Evolutionary conservation across 2,113 vertebrate genomes (phyloP), one percentile per base, ranked within the genome.

Genomic region (Percina caprodes): DNA sequence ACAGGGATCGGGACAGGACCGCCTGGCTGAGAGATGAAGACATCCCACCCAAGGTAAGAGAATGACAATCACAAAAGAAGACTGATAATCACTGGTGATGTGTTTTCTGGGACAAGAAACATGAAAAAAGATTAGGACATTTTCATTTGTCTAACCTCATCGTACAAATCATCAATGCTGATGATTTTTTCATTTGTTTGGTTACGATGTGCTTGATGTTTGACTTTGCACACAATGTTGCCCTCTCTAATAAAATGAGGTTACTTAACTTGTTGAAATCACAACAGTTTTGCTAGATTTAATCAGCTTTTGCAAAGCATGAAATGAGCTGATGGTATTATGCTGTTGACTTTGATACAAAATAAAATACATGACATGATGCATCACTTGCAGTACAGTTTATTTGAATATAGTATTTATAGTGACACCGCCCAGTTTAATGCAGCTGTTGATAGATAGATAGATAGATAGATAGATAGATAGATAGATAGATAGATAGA

Each of bases 1-100:
- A 99, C 94, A 91, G 94, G 92, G 92, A 92, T 21, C 74, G 89
- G 45, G 91, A 94, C 77, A 73, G 92, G 62, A 84, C 87, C 0
- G 88, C 91, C 12, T 92, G 93, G 92, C 80, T 92, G 74, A 92
- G 91, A 81, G 93, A 94, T 69, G 92, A 93, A 54, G 92, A 93
- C 59, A 39, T 93, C 15, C 90, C 91, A 35, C 91, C 93, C 21
- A 93, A 92, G 91, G 91, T 93, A 42, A 49, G 49, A 70, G 23
- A 46, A 54, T 24, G 1, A 65, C 21, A 9, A 6, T 26, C 72
- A 39, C 9, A 24, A 54, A 26, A 42, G 51, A 60, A 48, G 69
- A 62, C 4, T 5, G 18, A 12, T 14, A 7, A 52, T 52, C 30
- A 15, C 51, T 69, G 48, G 54, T 24, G 63, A 66, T 69, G 48